Base-by-base conservation (phyloP, 1,140 invertebrate species). In the Papilio polyxenes region DNA sequence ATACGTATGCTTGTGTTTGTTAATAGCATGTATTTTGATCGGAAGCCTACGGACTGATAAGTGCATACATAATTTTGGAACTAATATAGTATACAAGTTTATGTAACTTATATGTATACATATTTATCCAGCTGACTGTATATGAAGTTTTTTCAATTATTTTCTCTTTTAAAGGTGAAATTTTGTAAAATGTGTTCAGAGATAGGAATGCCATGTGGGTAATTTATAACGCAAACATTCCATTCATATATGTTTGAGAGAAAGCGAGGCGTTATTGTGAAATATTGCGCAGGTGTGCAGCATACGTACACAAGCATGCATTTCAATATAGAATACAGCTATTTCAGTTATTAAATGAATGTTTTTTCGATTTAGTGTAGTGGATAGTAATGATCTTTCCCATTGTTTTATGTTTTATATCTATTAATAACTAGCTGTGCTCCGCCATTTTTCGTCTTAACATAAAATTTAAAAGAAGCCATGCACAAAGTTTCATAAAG, bases 201-300 rank as follows among this genome's bases (percentile, higher is more conserved):
- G 44, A 75, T 75, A 75, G 7, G 17, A n/a, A 4, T 11, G 44
- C 10, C 75, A 53, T 77, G n/a, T 20, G 75, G 75, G 49, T 77
- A 51, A 77, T 77, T 56, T 53, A 51, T 13, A 77, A 77, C 20
- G 75, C 49, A 49, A 53, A 53, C 49, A 77, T 77, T 77, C 75
- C 75, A 37, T 77, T 23, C 48, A 31, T 56, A 23, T 53, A 44
- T 74, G 8, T 75, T 48, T 75, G 40, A 75, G 74, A 72, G 65
- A 72, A 72, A 72, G 65, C 31, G 31, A 37, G 13, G 6, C 65
- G 65, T 37, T 72, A 72, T 77, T 77, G 49, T 53, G 75, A 77
- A 77, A 77, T 77, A 77, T 56, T 77, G n/a, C 44, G 23, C 75
- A 77, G 75, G 75, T 72, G 65, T 37, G 65, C n/a, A 72, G 31